A percentile compares a stretch with the other conserved stretches of the same genome.
Conservation (phyloP, 2,113 vertebrate genomes). For the Bettongia penicillata region DNA sequence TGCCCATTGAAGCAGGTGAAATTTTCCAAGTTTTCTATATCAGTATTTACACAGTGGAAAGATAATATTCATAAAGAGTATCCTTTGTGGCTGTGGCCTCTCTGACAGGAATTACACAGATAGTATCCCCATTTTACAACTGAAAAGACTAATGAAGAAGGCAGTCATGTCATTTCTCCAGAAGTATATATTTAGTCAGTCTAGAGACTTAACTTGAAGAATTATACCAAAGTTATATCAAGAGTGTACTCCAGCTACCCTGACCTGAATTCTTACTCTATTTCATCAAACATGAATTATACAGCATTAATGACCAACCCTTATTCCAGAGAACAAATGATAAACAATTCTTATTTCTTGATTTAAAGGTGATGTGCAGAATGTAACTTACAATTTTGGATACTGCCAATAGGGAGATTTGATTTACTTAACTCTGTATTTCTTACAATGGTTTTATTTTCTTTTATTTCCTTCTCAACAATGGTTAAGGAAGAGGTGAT, state of each 20-base stretch:
- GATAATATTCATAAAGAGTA: background rate
- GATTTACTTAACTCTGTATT: background rate
- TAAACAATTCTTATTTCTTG: background rate
- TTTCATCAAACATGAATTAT: background rate
- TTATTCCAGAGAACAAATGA: background rate
- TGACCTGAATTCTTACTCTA: background rate
- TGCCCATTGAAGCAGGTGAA: background rate
- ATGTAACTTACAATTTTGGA: background rate
- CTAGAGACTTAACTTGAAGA: background rate
- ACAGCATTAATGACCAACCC: background rate
- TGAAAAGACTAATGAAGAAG: background rate
- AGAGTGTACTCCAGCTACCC: background rate
- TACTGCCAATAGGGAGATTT: background rate
- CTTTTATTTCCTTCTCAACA: background rate
- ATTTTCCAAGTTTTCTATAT: background rate
- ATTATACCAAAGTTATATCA: background rate
- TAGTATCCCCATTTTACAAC: background rate
- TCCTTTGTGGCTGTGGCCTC: background rate
- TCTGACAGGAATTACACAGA: background rate
- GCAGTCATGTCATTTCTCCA: background rate
- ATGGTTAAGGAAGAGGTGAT: background rate
- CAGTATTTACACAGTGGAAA: slow-evolving; percentile 2
- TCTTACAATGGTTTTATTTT: background rate
- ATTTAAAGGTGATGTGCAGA: background rate
- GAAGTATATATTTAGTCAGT: background rate